Evolutionary conservation across 2,888 invertebrate species (phyloP).

Genomic region (Aricia artaxerxes): DNA sequence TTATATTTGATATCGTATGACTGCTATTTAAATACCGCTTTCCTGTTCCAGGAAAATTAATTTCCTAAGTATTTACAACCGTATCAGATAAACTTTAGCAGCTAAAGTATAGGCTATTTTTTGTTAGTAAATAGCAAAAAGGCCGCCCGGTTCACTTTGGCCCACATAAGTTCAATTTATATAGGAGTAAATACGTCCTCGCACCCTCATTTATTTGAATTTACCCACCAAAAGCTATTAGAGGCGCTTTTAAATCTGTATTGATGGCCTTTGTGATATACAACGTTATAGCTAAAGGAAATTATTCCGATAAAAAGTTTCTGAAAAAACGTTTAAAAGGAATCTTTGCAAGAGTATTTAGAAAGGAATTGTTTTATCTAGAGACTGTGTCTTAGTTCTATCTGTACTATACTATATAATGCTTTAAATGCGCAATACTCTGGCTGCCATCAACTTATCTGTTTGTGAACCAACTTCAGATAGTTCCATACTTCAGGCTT

Average conservation of each 20-base stretch:
- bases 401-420: no score
- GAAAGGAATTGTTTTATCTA: neutral
- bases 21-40: no score
- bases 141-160: constrained; percentile 13
- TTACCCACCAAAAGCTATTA: constrained; percentile 43
- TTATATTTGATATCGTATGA: neutral
- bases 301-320: neutral
- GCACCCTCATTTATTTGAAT: constrained; percentile 47
- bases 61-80: neutral
- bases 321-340: neutral
- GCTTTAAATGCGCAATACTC: no score
- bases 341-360: neutral
- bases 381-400: no score
- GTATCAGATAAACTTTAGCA: no score
- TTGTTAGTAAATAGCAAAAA: constrained; percentile 21
- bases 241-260: constrained; percentile 38
- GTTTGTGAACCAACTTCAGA: no score
- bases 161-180: constrained; percentile 36
- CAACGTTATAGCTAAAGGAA: constrained; percentile 1
- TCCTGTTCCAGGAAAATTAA: neutral
- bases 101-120: neutral
- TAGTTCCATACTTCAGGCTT: neutral
- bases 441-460: no score
- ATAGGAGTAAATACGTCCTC: constrained; percentile 44
- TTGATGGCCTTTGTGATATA: constrained; percentile 35